Evolutionary conservation across 2,888 invertebrate species (phyloP).

Genomic region (Acanthosoma haemorrhoidale): DNA sequence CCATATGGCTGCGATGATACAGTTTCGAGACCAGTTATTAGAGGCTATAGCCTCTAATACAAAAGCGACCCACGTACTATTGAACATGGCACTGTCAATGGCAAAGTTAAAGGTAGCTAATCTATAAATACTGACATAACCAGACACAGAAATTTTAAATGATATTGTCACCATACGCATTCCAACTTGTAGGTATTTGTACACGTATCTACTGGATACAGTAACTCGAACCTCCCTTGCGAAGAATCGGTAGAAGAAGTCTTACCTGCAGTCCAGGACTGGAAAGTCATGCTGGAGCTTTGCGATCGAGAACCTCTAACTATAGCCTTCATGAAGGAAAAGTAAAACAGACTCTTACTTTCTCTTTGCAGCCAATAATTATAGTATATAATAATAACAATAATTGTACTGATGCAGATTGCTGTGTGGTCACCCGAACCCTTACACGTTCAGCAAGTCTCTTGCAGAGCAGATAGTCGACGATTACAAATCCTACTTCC

Average conservation of each 20-base stretch:
- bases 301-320: neutral
- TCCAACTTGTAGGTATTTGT: constrained; percentile 27
- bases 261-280: constrained; percentile 19
- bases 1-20: constrained; percentile 33
- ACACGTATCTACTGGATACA: constrained; percentile 23
- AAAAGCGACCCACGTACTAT: constrained; percentile 9
- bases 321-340: neutral
- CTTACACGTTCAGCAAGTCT: constrained; percentile 28
- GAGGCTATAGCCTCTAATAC: constrained; percentile 16
- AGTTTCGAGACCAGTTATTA: constrained; percentile 27
- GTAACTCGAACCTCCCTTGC: constrained; percentile 1
- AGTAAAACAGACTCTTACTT: too few species aligned
- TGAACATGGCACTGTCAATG: constrained; percentile 22
- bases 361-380: too few species aligned
- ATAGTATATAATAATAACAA: neutral
- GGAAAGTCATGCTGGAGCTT: constrained; percentile 23
- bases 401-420: neutral
- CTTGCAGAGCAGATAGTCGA: constrained; percentile 19
- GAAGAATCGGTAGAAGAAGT: constrained; percentile 11
- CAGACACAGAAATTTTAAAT: too few species aligned
- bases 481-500: constrained; percentile 21
- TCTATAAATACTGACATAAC: too few species aligned
- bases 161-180: too few species aligned
- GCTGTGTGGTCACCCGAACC: constrained; percentile 25
- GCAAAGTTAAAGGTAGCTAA: constrained; percentile 25